Base-by-base conservation (phyloP, 2,113 vertebrate species). In the Catharus bicknelli region DNA sequence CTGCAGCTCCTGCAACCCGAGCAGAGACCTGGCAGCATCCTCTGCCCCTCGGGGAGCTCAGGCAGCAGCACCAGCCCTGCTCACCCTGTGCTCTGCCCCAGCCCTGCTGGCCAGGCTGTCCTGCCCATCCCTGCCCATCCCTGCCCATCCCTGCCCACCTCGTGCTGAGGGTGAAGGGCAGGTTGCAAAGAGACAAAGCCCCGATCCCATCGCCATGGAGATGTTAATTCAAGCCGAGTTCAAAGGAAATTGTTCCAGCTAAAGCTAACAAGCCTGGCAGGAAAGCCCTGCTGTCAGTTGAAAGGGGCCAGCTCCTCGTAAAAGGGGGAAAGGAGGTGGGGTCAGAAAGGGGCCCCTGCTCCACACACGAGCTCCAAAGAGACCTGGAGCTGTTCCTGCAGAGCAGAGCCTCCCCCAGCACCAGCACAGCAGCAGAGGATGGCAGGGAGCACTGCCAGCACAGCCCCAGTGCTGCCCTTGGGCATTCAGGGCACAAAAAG, bases 171-270 rank as follows among this genome's bases (percentile, higher is more conserved):
- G 95, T 97, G 96, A 97, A 97, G 96, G 97, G 96, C 94, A 97
- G 97, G 96, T 94, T 95, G 83, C 80, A 20, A 19, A 27, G 79
- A 86, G 75, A 96, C 95, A 97, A 97, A 97, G 93, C 93, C 66
- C 87, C 4, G 88, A 86, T 96, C 96, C 93, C 91, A 97, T 98
- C 67, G 88, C 98, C 97, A 97, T 98, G 97, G 97, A 96, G 97
- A 98, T 97, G 95, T 93, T 96, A 97, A 98, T 97, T 98, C 96
- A 96, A 97, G 96, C 93, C 62, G 95, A 97, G 97, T 98, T 98
- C 98, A 98, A 98, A 98, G 96, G 97, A 95, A 97, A 95, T 90
- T 57, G 95, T 90, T 97, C 92, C 93, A 90, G 94, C 95, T 96
- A 94, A 96, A 97, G 96, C 97, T 96, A 96, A 97, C 96, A 94